These are phyloP conservation scores for Calliphora vomitoria DNA, from an alignment of 2,888 invertebrate species.

Conservation along the genomic window DNA sequence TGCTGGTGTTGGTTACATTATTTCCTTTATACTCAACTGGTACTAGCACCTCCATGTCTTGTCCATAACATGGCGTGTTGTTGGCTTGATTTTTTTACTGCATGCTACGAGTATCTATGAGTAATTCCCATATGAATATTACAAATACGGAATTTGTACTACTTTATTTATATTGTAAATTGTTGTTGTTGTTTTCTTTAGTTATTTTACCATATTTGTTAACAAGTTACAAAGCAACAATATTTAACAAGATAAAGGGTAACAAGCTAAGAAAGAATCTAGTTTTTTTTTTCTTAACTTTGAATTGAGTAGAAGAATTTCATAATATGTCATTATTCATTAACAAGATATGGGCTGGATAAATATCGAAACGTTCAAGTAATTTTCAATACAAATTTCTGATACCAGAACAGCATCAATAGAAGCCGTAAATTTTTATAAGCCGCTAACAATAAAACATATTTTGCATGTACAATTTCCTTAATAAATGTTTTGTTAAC, in stretches of 20 bases:
- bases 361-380: background rate
- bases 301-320: slow-evolving; percentile 25
- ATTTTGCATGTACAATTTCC: no score
- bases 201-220: slow-evolving; percentile 61
- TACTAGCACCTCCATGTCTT: slow-evolving; percentile 1
- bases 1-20: slow-evolving; percentile 50
- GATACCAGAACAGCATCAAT: no score
- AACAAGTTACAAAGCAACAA: slow-evolving; percentile 48
- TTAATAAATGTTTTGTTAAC: no score
- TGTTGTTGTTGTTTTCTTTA: background rate
- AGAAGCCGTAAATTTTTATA: no score
- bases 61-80: slow-evolving; percentile 32
- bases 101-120: slow-evolving; percentile 49
- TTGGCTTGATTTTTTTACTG: background rate
- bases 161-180: slow-evolving; percentile 13
- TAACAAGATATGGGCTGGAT: slow-evolving; percentile 25
- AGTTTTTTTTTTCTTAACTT: slow-evolving; percentile 11
- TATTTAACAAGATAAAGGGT: slow-evolving; percentile 57
- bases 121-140: slow-evolving; percentile 71
- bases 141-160: slow-evolving; percentile 54
- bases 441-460: no score
- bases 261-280: slow-evolving; percentile 46
- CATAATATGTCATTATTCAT: slow-evolving; percentile 60
- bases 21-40: slow-evolving; percentile 7
- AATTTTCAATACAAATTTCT: no score